These are phyloP conservation scores for Cosmopolites sordidus DNA, from an alignment of 2,888 invertebrate genomes.

Conservation along the genomic window DNA sequence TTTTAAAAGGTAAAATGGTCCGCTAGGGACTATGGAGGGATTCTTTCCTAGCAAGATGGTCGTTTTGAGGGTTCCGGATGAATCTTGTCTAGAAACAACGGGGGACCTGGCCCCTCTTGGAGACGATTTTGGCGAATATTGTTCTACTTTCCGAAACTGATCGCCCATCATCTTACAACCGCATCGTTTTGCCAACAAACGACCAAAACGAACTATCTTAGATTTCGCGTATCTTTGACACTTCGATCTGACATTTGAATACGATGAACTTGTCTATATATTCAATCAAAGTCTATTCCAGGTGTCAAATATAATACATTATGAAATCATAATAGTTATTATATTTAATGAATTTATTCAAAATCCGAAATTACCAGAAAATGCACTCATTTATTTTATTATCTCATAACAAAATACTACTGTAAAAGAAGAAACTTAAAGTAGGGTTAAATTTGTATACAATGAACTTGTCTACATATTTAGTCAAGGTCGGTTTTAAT, in stretches of 20 bases:
- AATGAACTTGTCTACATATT: too few species aligned
- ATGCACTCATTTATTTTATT: too few species aligned
- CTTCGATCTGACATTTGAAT: background rate
- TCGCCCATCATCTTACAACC: conserved; percentile 84
- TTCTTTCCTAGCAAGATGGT: conserved; percentile 96
- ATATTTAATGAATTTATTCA: too few species aligned
- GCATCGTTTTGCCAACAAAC: conserved; percentile 41
- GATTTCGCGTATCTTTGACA: background rate
- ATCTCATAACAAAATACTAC: too few species aligned
- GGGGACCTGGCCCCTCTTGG: conserved; percentile 92
- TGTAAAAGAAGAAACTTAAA: too few species aligned
- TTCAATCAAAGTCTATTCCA: too few species aligned
- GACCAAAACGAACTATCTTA: conserved; percentile 16
- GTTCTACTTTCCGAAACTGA: conserved; percentile 88
- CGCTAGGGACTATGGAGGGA: conserved; percentile 94
- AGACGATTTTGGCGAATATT: conserved; percentile 92
- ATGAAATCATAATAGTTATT: too few species aligned
- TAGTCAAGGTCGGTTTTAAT: too few species aligned
- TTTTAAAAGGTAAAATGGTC: conserved; percentile 97
- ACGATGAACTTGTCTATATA: too few species aligned
- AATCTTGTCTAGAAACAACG: conserved; percentile 93
- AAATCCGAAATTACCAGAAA: too few species aligned
- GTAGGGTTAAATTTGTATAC: too few species aligned
- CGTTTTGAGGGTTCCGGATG: conserved; percentile 94
- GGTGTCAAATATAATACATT: too few species aligned